Base-by-base conservation (phyloP, 2,797 vertebrate species). In the Diplodus sargus region DNA sequence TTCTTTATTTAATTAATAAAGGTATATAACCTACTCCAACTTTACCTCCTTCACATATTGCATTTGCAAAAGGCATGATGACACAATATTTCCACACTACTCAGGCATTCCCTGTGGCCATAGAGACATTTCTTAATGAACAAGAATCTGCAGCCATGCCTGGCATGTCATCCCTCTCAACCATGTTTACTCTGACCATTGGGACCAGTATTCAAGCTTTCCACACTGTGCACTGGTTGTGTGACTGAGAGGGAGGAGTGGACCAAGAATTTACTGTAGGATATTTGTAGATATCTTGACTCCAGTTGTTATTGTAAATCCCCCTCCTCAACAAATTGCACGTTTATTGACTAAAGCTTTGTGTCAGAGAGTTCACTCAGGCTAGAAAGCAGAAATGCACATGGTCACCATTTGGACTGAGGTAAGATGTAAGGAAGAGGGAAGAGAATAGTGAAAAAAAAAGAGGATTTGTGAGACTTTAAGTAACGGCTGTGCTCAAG, bases 241-340 rank as follows among this genome's bases (percentile, higher is more conserved):
- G 42, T 76, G 56, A 74, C 17, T 0, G 53, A 53, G 58, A 64
- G 48, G 60, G 51, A 17, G 70, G 42, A 47, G 74, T 63, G 72
- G 63, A 71, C 62, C 18, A 45, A 74, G 76, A 89, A 91, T 87
- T 79, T 74, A 89, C 76, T 63, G 59, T 42, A 84, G 77, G 70
- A 81, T 90, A 93, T 91, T 83, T 93, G 89, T 84, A 95, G 95
- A 95, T 76, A 94, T 94, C 88, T 89, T 91, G 54, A 78, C 61
- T 30, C 64, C 91, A 87, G 94, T 92, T 95, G 93, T 94, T 93
- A 82, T 39, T 85, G 39, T 79, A 88, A 69, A 78, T 78, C 23
- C 10, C 15, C 11, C 30, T 64, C 72, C 77, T 65, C 67, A 85
- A 88, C 76, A 85, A 80, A 83, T 45, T 81, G 20, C 48, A 85